Evolutionary conservation across 2,888 invertebrate species (phyloP).

Genomic region (Bimastos eiseni): DNA sequence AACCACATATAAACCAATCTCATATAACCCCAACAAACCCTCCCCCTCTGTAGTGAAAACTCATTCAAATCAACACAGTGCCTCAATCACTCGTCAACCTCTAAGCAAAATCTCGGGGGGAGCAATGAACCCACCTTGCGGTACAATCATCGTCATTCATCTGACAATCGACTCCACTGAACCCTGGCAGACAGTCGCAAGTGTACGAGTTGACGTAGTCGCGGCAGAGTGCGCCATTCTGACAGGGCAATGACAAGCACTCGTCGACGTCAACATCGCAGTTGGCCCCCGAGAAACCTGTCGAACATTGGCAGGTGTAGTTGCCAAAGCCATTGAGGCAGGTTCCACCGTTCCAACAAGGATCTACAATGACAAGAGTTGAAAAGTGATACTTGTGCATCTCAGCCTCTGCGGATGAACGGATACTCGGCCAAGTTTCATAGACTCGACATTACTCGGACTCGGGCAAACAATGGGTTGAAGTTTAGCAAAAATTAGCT

Average conservation of each 20-base stretch:
- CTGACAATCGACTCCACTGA: constrained; percentile 56
- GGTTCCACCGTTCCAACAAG: constrained; percentile 67
- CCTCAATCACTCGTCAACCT: not conserved
- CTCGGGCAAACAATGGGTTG: too few relatives aligned
- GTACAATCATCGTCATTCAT: constrained; percentile 59
- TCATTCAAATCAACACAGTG: too few relatives aligned
- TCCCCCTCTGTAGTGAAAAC: too few relatives aligned
- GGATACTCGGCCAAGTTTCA: too few relatives aligned
- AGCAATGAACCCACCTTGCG: constrained; percentile 68
- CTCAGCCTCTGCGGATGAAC: too few relatives aligned
- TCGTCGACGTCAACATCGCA: constrained; percentile 59
- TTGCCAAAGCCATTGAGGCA: constrained; percentile 72
- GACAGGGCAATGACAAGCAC: constrained; percentile 69
- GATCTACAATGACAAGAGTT: too few relatives aligned
- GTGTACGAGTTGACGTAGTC: constrained; percentile 66
- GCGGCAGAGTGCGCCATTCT: constrained; percentile 73
- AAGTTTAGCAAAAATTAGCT: too few relatives aligned
- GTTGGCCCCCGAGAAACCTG: constrained; percentile 54
- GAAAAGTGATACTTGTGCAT: not conserved
- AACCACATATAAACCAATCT: too few relatives aligned
- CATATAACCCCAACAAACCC: too few relatives aligned
- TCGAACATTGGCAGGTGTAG: constrained; percentile 54
- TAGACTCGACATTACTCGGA: too few relatives aligned
- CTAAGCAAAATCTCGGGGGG: not conserved
- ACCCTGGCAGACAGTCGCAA: constrained; percentile 56